Evolutionary conservation across 2,888 invertebrate species (phyloP).

Genomic region (Synanthedon formicaeformis): DNA sequence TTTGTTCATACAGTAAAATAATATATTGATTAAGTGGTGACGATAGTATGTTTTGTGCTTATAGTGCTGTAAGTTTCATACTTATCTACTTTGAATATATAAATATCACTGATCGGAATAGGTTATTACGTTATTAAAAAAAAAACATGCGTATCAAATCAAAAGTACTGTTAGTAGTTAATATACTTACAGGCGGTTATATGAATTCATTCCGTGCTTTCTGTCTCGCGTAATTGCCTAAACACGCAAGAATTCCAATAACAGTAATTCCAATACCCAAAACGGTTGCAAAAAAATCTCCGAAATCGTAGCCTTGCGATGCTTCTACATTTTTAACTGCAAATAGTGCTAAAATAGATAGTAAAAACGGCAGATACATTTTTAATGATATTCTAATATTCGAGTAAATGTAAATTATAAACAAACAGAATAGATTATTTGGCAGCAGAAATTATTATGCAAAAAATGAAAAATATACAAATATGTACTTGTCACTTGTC

Average conservation of each 20-base stretch:
- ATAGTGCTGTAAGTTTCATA: too few relatives aligned
- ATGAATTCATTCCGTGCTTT: constrained; percentile 66
- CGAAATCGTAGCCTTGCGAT: constrained; percentile 73
- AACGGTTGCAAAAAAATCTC: constrained; percentile 75
- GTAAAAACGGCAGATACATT: constrained; percentile 50
- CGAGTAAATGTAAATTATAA: not conserved
- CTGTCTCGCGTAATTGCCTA: constrained; percentile 77
- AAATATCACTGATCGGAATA: too few relatives aligned
- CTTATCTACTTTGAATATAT: too few relatives aligned
- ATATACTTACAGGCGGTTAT: constrained; percentile 32
- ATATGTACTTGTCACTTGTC: too few relatives aligned
- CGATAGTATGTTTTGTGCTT: too few relatives aligned
- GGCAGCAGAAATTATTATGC: too few relatives aligned
- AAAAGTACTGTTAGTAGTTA: too few relatives aligned
- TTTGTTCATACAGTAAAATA: too few relatives aligned
- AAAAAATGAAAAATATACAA: too few relatives aligned
- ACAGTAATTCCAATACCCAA: constrained; percentile 72
- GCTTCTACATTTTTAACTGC: constrained; percentile 59
- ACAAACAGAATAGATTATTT: not conserved
- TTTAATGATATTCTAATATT: not conserved
- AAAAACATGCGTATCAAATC: too few relatives aligned
- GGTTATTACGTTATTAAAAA: too few relatives aligned
- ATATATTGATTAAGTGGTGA: too few relatives aligned
- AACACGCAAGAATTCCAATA: constrained; percentile 74
- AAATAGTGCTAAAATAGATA: constrained; percentile 40